phyloP scores from a whole-genome alignment of 2,888 invertebrate species.

The Diabrotica balteata region DNA sequence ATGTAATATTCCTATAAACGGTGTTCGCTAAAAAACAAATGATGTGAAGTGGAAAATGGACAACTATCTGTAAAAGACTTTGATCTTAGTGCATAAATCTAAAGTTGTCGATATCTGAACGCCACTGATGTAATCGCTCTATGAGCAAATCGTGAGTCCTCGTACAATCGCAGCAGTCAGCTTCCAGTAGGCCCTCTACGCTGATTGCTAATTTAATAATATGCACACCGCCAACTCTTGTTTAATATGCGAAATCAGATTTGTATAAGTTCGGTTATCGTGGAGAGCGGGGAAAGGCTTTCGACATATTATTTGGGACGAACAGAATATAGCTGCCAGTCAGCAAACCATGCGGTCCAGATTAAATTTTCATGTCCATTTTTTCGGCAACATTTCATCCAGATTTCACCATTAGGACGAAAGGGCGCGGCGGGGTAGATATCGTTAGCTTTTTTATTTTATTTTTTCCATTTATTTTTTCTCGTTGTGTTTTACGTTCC shows the following conservation, averaged over 20 bases:
- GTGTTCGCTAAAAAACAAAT: no score
- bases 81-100: no score
- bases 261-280: conserved; percentile 62
- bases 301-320: conserved; percentile 34
- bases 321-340: conserved; percentile 25
- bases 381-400: conserved; percentile 24
- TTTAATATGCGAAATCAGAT: conserved; percentile 63
- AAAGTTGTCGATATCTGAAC: neutral
- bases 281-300: conserved; percentile 28
- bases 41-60: no score
- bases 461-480: conserved; percentile 18
- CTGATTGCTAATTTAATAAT: conserved; percentile 61
- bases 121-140: conserved; percentile 4
- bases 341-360: conserved; percentile 29
- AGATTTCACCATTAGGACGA: conserved; percentile 24
- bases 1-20: no score
- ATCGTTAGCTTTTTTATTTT: conserved; percentile 20
- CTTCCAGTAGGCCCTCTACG: conserved; percentile 36
- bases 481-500: conserved; percentile 10
- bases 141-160: conserved; percentile 1
- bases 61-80: no score
- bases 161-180: conserved; percentile 11
- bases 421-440: conserved; percentile 24
- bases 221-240: conserved; percentile 59
- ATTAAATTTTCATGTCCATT: conserved; percentile 32